phyloP scores from a whole-genome alignment of 2,888 invertebrate genomes.

The Eristalinus sepulchralis region DNA sequence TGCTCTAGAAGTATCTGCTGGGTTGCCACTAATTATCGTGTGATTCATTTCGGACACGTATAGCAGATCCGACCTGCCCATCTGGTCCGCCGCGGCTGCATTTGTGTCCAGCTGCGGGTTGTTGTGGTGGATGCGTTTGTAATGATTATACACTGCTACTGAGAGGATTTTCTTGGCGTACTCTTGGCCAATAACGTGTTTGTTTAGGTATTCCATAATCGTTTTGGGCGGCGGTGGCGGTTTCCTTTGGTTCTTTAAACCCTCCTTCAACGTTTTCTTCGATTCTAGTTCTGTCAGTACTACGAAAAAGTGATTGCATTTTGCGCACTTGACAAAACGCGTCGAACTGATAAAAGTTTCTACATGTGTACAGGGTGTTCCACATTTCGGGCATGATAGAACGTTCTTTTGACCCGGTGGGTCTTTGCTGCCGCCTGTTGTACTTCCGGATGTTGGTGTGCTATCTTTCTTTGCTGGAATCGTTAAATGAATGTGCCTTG shows the following conservation, averaged over 20 bases:
- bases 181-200: slow-evolving; percentile 98
- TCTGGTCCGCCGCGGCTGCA: slow-evolving; percentile 75
- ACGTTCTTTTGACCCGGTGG: slow-evolving; percentile 85
- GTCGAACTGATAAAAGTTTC: slow-evolving; percentile 98
- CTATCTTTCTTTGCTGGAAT: slow-evolving; percentile 22
- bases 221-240: slow-evolving; percentile 98
- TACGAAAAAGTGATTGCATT: slow-evolving; percentile 98
- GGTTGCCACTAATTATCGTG: slow-evolving; percentile 80
- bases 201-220: slow-evolving; percentile 97
- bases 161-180: slow-evolving; percentile 98
- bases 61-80: slow-evolving; percentile 85
- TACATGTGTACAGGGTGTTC: slow-evolving; percentile 97
- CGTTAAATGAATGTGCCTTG: slow-evolving; percentile 32
- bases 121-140: slow-evolving; percentile 98
- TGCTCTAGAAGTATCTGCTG: slow-evolving; percentile 74
- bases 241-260: slow-evolving; percentile 86
- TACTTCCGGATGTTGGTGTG: slow-evolving; percentile 70
- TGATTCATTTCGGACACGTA: slow-evolving; percentile 92
- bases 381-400: slow-evolving; percentile 97
- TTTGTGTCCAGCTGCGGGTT: slow-evolving; percentile 82
- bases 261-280: slow-evolving; percentile 92
- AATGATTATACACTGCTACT: slow-evolving; percentile 99
- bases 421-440: slow-evolving; percentile 83
- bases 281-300: slow-evolving; percentile 96
- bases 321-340: slow-evolving; percentile 98